A percentile compares a stretch with the other conserved stretches of the same genome.
Evolutionary conservation across 2,888 invertebrate genomes (phyloP).

Genomic region (Drosophila quinaria): DNA sequence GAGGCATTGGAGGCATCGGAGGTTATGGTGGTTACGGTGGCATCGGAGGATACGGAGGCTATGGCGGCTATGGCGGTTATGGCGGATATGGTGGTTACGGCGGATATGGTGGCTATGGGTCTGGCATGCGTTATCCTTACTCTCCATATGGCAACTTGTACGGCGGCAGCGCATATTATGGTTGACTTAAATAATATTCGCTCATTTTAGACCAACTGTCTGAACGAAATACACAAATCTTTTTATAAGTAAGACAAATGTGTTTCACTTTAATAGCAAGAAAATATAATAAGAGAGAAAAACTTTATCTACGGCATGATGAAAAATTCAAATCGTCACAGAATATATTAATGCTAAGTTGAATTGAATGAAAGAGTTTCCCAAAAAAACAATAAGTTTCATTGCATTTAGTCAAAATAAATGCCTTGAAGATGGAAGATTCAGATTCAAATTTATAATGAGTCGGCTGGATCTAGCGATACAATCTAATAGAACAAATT

Average conservation of each 20-base stretch:
- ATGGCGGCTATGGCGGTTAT: neutral
- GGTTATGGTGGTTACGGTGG: slow-evolving; percentile 17
- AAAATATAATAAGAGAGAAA: too few species aligned
- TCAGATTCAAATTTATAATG: too few species aligned
- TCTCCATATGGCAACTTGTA: slow-evolving; percentile 49
- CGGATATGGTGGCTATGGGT: slow-evolving; percentile 25
- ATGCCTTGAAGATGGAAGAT: too few species aligned
- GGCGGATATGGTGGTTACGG: slow-evolving; percentile 18
- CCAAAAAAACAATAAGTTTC: too few species aligned
- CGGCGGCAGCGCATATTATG: slow-evolving; percentile 43
- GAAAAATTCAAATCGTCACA: too few species aligned
- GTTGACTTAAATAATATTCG: slow-evolving; percentile 10
- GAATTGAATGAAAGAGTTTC: too few species aligned
- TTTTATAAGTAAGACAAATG: neutral
- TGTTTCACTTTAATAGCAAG: slow-evolving; percentile 28
- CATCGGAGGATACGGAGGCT: neutral
- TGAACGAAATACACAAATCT: slow-evolving; percentile 4
- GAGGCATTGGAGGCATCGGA: slow-evolving; percentile 22
- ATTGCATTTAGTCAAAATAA: too few species aligned
- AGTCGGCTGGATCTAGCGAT: too few species aligned
- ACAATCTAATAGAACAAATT: too few species aligned
- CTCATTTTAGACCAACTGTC: slow-evolving; percentile 1
- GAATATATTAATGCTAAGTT: too few species aligned
- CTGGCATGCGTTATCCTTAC: slow-evolving; percentile 55
- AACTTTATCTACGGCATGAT: too few species aligned